A percentile compares a stretch with the other conserved stretches of the same genome.
phyloP scores from a whole-genome alignment of 2,888 invertebrate genomes.

The Selenia dentaria region DNA sequence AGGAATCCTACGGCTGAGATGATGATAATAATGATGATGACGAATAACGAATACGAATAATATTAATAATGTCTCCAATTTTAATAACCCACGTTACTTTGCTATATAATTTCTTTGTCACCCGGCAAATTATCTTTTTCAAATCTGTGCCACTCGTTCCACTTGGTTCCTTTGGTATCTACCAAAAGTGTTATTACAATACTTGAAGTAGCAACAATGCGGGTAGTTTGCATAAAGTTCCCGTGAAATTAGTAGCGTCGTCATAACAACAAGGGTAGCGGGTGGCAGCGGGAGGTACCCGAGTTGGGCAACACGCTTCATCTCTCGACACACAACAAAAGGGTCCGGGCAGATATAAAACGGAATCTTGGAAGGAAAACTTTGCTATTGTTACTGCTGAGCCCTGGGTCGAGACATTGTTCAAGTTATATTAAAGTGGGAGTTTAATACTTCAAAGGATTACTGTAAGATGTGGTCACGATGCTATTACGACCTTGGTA shows the following conservation, averaged over 20 bases:
- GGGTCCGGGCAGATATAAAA: slow-evolving; percentile 65
- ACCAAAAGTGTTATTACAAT: slow-evolving; percentile 2
- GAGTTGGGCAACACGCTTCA: slow-evolving; percentile 47
- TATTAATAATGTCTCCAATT: too few relatives aligned
- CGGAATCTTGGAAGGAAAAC: slow-evolving; percentile 74
- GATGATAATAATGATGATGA: too few relatives aligned
- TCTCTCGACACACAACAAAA: slow-evolving; percentile 55
- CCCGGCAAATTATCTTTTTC: too few relatives aligned
- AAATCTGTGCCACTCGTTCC: too few relatives aligned
- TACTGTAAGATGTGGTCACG: slow-evolving; percentile 67
- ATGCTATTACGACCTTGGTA: slow-evolving; percentile 51
- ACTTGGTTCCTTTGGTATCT: too few relatives aligned
- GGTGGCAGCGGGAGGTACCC: slow-evolving; percentile 32
- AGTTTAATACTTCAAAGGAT: slow-evolving; percentile 77
- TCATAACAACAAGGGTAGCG: slow-evolving; percentile 55
- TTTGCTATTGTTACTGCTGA: slow-evolving; percentile 73
- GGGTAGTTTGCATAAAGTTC: slow-evolving; percentile 40
- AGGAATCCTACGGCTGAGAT: too few relatives aligned
- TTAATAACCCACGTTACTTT: too few relatives aligned
- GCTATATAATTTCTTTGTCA: too few relatives aligned
- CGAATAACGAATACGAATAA: too few relatives aligned
- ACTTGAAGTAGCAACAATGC: slow-evolving; percentile 10
- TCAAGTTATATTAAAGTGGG: slow-evolving; percentile 77
- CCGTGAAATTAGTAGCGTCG: slow-evolving; percentile 58
- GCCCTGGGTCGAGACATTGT: slow-evolving; percentile 72